Conservation (phyloP, 1,140 invertebrate species). For the Tachypleus tridentatus region DNA sequence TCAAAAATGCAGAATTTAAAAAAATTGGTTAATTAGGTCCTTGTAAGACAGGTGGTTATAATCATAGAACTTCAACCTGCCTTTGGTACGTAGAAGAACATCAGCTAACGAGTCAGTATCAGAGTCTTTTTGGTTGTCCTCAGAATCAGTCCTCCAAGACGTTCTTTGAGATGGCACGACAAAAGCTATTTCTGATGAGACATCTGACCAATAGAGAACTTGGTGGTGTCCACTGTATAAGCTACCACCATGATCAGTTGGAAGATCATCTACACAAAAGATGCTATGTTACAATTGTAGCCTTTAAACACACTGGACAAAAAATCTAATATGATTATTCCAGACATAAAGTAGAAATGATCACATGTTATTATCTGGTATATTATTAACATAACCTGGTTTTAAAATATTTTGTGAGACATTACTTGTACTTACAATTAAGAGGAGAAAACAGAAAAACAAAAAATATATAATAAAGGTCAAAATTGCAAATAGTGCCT, state of each 20-base stretch:
- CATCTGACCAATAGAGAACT: slow-evolving; percentile 93
- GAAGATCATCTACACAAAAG: slow-evolving; percentile 5
- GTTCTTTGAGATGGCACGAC: slow-evolving; percentile 52
- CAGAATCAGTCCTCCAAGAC: slow-evolving; percentile 33
- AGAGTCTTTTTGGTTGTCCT: slow-evolving; percentile 5
- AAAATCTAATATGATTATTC: neutral
- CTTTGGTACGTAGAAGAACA: neutral
- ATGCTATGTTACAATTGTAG: neutral
- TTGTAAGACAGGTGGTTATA: too few relatives aligned
- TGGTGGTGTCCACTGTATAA: slow-evolving; percentile 56
- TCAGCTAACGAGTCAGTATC: slow-evolving; percentile 9
- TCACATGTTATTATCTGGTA: too few relatives aligned
- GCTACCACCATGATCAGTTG: slow-evolving; percentile 43
- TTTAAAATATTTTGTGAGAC: too few relatives aligned
- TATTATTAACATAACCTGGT: too few relatives aligned
- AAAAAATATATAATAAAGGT: too few relatives aligned
- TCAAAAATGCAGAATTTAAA: too few relatives aligned
- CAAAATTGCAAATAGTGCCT: too few relatives aligned
- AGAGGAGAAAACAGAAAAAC: too few relatives aligned
- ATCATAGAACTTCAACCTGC: neutral
- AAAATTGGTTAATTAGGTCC: too few relatives aligned
- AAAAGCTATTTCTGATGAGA: slow-evolving; percentile 85
- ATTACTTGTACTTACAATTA: too few relatives aligned
- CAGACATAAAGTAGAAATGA: too few relatives aligned
- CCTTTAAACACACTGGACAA: neutral